These are phyloP conservation scores for Habroteleia sp. DNA, from an alignment of 2,888 invertebrate genomes.

Conservation along the genomic window DNA sequence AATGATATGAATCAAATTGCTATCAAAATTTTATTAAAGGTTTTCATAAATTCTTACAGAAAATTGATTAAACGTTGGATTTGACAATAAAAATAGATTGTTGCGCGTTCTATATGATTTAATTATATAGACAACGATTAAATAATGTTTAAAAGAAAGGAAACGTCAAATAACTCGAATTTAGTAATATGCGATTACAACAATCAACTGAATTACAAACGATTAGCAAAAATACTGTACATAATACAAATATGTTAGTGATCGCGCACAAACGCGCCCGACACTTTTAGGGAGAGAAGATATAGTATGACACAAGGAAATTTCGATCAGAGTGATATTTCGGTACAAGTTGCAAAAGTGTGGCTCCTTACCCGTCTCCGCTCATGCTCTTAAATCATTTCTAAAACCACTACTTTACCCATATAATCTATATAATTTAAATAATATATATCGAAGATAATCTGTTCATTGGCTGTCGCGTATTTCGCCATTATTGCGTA, in stretches of 20 bases:
- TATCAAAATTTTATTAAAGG: constrained; percentile 35
- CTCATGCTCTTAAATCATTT: constrained; percentile 65
- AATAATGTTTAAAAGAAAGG: constrained; percentile 22
- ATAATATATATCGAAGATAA: constrained; percentile 74
- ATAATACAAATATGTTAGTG: constrained; percentile 29
- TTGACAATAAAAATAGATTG: constrained; percentile 31
- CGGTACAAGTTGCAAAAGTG: constrained; percentile 12
- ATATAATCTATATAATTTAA: constrained; percentile 77
- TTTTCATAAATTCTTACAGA: constrained; percentile 35
- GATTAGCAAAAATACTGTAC: constrained; percentile 51
- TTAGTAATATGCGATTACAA: constrained; percentile 16
- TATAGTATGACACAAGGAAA: constrained; percentile 31
- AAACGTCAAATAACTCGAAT: background rate
- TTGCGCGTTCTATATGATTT: constrained; percentile 26
- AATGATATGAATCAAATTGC: constrained; percentile 28
- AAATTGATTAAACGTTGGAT: constrained; percentile 25
- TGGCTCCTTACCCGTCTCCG: constrained; percentile 59
- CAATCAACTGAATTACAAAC: constrained; percentile 32
- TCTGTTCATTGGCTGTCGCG: constrained; percentile 56
- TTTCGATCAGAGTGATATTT: constrained; percentile 31
- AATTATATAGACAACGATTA: constrained; percentile 20
- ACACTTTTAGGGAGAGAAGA: constrained; percentile 2
- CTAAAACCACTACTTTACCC: constrained; percentile 76
- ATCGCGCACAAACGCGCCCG: constrained; percentile 8
- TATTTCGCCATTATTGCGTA: constrained; percentile 64